These are phyloP conservation scores for Otus sunia DNA, from an alignment of 2,113 vertebrate species.

Conservation along the genomic window DNA sequence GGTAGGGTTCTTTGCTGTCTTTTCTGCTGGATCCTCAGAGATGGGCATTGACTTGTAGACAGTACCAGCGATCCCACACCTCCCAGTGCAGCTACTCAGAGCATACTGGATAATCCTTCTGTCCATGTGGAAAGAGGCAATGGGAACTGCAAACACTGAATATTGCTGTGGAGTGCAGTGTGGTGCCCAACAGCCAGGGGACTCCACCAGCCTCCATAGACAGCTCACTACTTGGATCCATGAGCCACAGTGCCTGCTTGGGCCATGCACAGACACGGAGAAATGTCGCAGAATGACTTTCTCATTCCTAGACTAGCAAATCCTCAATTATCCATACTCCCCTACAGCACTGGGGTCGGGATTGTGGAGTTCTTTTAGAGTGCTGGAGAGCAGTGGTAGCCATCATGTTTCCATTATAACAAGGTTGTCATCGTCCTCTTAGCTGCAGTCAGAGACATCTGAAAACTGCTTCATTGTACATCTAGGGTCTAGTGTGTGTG, in stretches of 20 bases:
- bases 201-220: rapidly evolving
- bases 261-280: rapidly evolving
- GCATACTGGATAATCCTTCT: background rate
- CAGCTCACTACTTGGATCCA: background rate
- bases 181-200: background rate
- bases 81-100: background rate
- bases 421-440: background rate
- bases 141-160: background rate
- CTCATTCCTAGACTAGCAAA: background rate
- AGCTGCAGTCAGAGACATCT: background rate
- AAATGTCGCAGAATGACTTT: background rate
- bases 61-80: background rate
- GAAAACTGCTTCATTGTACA: background rate
- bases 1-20: background rate
- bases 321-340: background rate
- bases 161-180: background rate
- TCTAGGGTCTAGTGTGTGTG: background rate
- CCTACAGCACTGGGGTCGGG: background rate
- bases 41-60: background rate
- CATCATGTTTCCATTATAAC: background rate
- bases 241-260: rapidly evolving
- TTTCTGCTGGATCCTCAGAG: background rate
- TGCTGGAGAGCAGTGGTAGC: background rate
- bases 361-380: background rate
- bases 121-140: background rate